Percentiles rank a stretch among this genome's conserved stretches.
Conservation (phyloP, 2,888 invertebrate genomes). For the Melolontha melolontha region DNA sequence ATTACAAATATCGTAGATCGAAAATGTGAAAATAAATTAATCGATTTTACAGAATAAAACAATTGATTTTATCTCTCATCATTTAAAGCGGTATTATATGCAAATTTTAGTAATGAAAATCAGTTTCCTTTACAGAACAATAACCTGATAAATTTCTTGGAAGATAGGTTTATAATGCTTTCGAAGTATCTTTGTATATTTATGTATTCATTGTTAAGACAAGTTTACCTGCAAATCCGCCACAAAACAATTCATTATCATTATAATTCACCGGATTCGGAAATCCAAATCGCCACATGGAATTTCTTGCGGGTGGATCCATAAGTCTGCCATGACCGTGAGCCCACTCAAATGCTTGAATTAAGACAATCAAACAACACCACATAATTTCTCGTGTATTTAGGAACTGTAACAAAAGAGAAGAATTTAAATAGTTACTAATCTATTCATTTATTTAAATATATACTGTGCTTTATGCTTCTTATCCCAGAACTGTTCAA, state of each 20-base stretch:
- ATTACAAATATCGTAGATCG: no score
- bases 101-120: no score
- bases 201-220: constrained; percentile 14
- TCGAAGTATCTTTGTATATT: not conserved
- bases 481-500: no score
- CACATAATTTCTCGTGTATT: constrained; percentile 11
- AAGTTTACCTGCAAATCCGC: constrained; percentile 83
- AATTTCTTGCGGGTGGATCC: constrained; percentile 93
- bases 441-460: no score
- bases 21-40: no score
- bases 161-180: not conserved
- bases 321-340: constrained; percentile 87
- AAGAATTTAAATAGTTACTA: not conserved
- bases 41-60: no score
- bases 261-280: constrained; percentile 95
- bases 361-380: constrained; percentile 12
- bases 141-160: no score
- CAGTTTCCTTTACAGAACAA: no score
- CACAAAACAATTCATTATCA: constrained; percentile 94
- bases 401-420: constrained; percentile 10
- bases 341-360: constrained; percentile 58
- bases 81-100: no score
- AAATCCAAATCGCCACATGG: constrained; percentile 96
- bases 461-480: no score
- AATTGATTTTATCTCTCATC: no score